Conservation (phyloP, 2,113 vertebrate species). For the Melanotaenia duboulayi region DNA sequence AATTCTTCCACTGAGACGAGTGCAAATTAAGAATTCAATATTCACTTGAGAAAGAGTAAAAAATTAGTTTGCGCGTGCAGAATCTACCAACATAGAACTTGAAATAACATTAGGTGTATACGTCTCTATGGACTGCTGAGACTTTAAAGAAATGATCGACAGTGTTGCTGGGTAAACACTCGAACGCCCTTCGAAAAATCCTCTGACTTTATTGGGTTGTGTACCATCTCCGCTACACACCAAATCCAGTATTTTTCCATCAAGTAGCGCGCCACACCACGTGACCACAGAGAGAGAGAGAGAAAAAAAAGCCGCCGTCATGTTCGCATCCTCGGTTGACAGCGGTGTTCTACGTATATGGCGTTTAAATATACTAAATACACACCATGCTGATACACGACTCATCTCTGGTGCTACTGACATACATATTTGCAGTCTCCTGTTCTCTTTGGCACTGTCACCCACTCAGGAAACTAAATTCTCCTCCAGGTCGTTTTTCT, state of each 20-base stretch:
- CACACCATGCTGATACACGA: neutral
- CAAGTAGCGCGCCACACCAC: slow-evolving; percentile 83
- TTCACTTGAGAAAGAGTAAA: neutral
- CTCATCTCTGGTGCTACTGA: neutral
- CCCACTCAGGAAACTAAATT: slow-evolving; percentile 39
- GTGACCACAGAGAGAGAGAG: slow-evolving; percentile 66
- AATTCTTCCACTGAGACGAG: too few species aligned
- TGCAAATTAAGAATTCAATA: too few species aligned
- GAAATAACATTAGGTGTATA: neutral
- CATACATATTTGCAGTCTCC: neutral
- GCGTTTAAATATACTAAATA: slow-evolving; percentile 11
- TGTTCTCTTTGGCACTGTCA: slow-evolving; percentile 17
- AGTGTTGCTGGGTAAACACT: slow-evolving; percentile 76
- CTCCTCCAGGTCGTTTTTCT: slow-evolving; percentile 69
- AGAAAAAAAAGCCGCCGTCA: slow-evolving; percentile 60
- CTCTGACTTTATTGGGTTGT: slow-evolving; percentile 75
- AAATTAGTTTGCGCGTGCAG: slow-evolving; percentile 8
- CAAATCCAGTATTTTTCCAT: slow-evolving; percentile 89
- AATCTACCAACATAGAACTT: neutral
- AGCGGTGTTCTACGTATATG: slow-evolving; percentile 19
- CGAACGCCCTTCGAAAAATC: slow-evolving; percentile 69
- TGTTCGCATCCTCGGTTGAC: slow-evolving; percentile 70
- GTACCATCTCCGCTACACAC: slow-evolving; percentile 74
- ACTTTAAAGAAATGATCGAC: slow-evolving; percentile 11
- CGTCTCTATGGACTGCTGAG: neutral